Percentiles rank a stretch among this genome's conserved stretches.
Conservation (phyloP, 2,888 invertebrate species). For the Drosophila prolongata region DNA sequence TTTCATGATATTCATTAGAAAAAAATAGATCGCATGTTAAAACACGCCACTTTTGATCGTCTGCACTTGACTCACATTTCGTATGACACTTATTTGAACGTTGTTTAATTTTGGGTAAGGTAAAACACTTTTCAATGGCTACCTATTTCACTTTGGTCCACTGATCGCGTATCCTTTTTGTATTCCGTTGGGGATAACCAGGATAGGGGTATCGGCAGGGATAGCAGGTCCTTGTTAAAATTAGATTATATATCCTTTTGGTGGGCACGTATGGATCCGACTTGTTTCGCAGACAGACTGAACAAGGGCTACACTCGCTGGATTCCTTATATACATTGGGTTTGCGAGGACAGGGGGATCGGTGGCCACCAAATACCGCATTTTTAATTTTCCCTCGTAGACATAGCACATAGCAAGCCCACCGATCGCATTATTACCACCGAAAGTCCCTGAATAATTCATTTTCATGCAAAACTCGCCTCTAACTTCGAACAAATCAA, state of each 20-base stretch:
- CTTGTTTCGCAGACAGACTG: conserved; percentile 65
- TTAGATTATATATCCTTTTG: conserved; percentile 29
- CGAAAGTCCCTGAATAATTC: conserved; percentile 62
- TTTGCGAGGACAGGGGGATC: conserved; percentile 18
- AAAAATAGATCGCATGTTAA: background rate
- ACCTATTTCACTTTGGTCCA: conserved; percentile 25
- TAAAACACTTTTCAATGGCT: background rate
- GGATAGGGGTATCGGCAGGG: conserved; percentile 27
- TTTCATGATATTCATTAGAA: no score
- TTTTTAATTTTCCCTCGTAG: conserved; percentile 60
- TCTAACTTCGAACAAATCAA: conserved; percentile 36
- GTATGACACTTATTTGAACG: background rate
- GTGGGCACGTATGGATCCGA: conserved; percentile 54
- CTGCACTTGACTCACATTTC: conserved; percentile 37
- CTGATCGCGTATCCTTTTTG: conserved; percentile 33
- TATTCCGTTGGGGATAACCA: conserved; percentile 3
- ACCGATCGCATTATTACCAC: conserved; percentile 21
- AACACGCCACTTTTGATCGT: conserved; percentile 20
- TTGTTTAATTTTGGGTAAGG: background rate
- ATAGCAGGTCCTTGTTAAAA: conserved; percentile 2
- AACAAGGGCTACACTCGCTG: conserved; percentile 55
- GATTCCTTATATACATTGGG: conserved; percentile 63
- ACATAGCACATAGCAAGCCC: conserved; percentile 50
- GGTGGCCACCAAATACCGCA: conserved; percentile 43
- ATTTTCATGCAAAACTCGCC: conserved; percentile 54